phyloP scores from a whole-genome alignment of 2,797 vertebrate genomes.

The Amblyraja radiata region DNA sequence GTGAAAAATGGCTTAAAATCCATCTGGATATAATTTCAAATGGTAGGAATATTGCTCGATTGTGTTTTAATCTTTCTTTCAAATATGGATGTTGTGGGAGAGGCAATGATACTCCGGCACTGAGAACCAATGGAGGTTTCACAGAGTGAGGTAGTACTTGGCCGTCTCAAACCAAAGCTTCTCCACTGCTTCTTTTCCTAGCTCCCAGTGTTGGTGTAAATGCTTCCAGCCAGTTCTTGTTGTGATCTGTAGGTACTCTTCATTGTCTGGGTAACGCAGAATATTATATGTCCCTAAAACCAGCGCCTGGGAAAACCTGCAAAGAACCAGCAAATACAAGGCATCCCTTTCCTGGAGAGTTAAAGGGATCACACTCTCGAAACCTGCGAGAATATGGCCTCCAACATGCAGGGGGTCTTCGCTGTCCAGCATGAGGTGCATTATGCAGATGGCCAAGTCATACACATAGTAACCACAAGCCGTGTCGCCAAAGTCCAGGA shows the following conservation, averaged over 20 bases:
- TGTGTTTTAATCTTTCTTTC: not conserved
- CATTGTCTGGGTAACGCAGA: conserved; percentile 68
- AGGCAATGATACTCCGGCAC: not conserved
- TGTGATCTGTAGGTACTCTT: conserved; percentile 71
- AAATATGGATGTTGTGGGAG: not conserved
- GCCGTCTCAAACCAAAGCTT: conserved; percentile 67
- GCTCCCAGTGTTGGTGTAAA: conserved; percentile 58
- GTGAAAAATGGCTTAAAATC: not conserved
- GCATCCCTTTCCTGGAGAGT: conserved; percentile 60
- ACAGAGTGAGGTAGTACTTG: conserved; percentile 38
- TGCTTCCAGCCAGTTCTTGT: conserved; percentile 58
- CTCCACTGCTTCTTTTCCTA: conserved; percentile 68
- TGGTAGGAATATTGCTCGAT: not conserved
- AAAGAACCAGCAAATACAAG: conserved; percentile 71
- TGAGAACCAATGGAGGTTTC: not conserved
- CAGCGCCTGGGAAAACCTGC: conserved; percentile 76
- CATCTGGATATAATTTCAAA: not conserved
- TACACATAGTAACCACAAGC: conserved; percentile 73
- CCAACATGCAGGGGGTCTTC: conserved; percentile 63
- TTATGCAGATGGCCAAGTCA: conserved; percentile 76
- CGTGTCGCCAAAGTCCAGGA: conserved; percentile 86
- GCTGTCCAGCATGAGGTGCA: conserved; percentile 85
- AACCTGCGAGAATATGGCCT: conserved; percentile 76
- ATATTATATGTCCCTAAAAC: conserved; percentile 59
- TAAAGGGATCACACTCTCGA: conserved; percentile 74